Base-by-base conservation (phyloP, 2,888 invertebrate species). In the Marronus borbonicus region DNA sequence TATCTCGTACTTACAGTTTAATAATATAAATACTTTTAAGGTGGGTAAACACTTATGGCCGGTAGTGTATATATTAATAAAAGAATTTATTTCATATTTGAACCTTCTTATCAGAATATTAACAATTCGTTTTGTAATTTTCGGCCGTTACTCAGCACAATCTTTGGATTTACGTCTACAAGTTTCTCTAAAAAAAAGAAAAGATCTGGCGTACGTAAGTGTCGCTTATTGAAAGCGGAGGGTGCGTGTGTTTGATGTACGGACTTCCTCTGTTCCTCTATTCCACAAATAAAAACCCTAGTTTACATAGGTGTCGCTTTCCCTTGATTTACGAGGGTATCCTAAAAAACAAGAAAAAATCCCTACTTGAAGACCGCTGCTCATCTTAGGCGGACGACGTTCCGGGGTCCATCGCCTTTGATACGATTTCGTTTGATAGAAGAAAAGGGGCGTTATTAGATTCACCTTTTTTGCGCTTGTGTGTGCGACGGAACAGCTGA, bases 281-380 rank as follows among this genome's bases (percentile, higher is more conserved):
- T 44, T 39, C 72, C 60, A 39, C 72, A 74, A 74, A 74, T 74
- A 74, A 74, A 58, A 74, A 60, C 72, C 60, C 72, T 44, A 60
- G 72, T 74, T 74, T 74, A 74, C 72, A 74, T 74, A 74, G 60
- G 72, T 44, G 72, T 74, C 60, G 72, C 60, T 49, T 60, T 44
- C 14, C 72, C 62, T 28, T 60, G 72, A 74, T 74, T 74, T 74
- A 74, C 72, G 72, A 74, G 72, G 28, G 72, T 74, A 74, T 74
- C 49, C 60, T 14, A 28, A 7, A 17, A 50, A 24, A 24, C 1
- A 24, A 28, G 44, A 60, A 50, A 68, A 68, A 68, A 2, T 36
- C 31, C 3, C 2, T 36, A 52, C 7, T 17, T 20, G 20, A 58
- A 58, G 17, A 20, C 55, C 20, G 55, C 17, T 8, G 20, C 17